phyloP scores from a whole-genome alignment of 2,113 vertebrate genomes.

The Ivindomyrus marchei region DNA sequence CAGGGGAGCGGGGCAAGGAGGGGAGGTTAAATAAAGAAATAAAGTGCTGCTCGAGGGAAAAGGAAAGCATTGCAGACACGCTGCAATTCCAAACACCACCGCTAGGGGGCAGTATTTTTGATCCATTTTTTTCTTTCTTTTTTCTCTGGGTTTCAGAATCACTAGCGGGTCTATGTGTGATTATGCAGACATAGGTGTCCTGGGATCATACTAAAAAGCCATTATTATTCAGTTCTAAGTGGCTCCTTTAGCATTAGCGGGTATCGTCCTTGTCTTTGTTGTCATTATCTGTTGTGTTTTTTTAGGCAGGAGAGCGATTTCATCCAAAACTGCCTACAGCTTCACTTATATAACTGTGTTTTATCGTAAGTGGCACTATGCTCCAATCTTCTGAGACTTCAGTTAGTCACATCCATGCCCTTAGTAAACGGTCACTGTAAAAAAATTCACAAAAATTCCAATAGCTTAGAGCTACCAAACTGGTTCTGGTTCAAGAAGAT shows the following conservation, averaged over 20 bases:
- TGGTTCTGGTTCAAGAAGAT: not conserved
- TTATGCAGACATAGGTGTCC: not conserved
- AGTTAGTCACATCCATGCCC: not conserved
- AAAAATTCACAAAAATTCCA: not conserved
- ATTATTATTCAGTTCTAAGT: not conserved
- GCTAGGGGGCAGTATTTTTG: not conserved
- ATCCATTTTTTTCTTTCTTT: not conserved
- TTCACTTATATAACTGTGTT: not conserved
- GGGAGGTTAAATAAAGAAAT: constrained; percentile 22
- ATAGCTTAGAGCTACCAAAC: not conserved
- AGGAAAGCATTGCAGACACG: not conserved
- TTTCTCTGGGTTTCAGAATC: not conserved
- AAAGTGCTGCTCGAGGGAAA: not conserved
- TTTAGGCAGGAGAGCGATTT: not conserved
- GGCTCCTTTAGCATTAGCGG: not conserved
- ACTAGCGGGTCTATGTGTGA: not conserved
- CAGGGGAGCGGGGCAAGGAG: constrained; percentile 39
- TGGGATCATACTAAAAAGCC: not conserved
- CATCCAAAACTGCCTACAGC: not conserved
- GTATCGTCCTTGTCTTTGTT: not conserved
- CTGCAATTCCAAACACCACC: not conserved
- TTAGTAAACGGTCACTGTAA: not conserved
- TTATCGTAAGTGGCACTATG: not conserved
- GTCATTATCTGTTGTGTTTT: not conserved
- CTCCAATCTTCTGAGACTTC: not conserved